Percentiles rank a stretch among this genome's conserved stretches.
phyloP scores from a whole-genome alignment of 2,797 vertebrate genomes.

The Allobates femoralis region DNA sequence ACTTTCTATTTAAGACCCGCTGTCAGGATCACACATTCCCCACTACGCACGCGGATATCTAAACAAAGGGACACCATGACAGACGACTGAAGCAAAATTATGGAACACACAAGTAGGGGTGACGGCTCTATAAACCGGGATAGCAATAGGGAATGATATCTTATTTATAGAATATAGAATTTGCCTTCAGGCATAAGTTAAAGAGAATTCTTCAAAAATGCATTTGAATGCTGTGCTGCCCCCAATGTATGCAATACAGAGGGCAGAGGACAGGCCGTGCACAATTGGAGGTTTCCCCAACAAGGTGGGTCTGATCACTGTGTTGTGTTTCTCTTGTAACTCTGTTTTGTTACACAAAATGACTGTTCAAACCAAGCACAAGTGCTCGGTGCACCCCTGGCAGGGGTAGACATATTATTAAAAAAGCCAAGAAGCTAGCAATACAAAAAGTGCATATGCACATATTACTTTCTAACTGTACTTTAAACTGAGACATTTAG shows the following conservation, averaged over 20 bases:
- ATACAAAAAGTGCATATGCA: no score
- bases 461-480: no score
- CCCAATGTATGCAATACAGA: neutral
- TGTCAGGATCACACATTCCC: neutral
- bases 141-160: neutral
- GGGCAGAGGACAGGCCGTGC: no score
- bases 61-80: neutral
- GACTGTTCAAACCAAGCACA: no score
- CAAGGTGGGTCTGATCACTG: no score
- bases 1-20: slow-evolving; percentile 28
- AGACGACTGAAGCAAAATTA: neutral
- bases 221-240: neutral
- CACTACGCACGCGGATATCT: neutral
- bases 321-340: no score
- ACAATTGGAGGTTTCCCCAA: no score
- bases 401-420: no score
- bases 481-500: no score
- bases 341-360: no score
- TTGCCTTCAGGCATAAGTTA: neutral
- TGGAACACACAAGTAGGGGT: neutral
- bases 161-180: neutral
- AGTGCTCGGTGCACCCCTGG: no score
- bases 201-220: neutral
- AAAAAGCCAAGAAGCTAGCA: no score
- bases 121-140: neutral